Base-by-base conservation (phyloP, 1,140 invertebrate genomes). In the Octopus sinensis region DNA sequence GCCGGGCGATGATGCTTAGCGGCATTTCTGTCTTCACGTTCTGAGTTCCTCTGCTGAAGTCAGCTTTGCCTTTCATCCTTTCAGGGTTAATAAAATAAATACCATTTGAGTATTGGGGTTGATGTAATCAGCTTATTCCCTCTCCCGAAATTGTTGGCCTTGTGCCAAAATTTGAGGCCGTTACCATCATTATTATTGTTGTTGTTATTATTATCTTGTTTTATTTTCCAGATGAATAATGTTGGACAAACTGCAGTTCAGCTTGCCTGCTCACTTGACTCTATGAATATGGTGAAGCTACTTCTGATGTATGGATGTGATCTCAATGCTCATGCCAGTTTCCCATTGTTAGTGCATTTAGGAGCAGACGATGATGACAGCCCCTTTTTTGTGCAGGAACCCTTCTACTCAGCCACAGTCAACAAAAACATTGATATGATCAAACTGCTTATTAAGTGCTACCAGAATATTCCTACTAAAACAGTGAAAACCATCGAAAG, bases 301-400 rank as follows among this genome's bases (percentile, higher is more conserved):
- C 80, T 90, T 3, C 80, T 90, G 10, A 85, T 85, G 54, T 86
- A 85, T 82, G 89, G 89, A 17, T 89, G 87, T 85, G 86, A 89
- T 80, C 83, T 89, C 4, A 83, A 88, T 76, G 85, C 85, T 54
- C 86, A 88, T 76, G 81, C 83, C 9, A 84, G 86, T 52, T 86
- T 83, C 53, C 82, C 83, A 23, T 30, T 87, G 51, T 84, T 84
- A 81, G 84, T 85, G 54, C 90, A 89, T 68, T 91, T 89, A 83
- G 68, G 86, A 9, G 56, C 82, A 9, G 86, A 87, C 68, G 84
- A 87, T 51, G 89, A 91, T 80, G 52, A 83, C 13, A 89, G 90
- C 82, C 89, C 89, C 53, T 89, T 90, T 83, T 86, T 90, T 82
- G 86, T 86, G 73, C 83, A 90, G 52, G 87, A 90, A 79, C 90